Base-by-base conservation (phyloP, 2,888 invertebrate species). In the Aproaerema taeniolella region DNA sequence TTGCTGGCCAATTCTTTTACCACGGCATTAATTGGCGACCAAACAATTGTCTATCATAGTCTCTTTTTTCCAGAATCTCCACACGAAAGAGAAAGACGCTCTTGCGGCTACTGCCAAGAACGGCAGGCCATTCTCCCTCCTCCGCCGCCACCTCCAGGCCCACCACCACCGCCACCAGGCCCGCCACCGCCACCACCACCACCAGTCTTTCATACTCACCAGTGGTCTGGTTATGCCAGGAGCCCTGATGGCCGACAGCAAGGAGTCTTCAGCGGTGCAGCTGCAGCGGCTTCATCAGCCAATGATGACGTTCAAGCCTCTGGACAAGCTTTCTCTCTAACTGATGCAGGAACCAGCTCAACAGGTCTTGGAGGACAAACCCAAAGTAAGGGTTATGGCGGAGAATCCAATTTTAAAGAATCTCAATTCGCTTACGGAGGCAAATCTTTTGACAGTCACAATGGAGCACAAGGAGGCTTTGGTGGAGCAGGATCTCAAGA, bases 211-310 rank as follows among this genome's bases (percentile, higher is more conserved):
- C 67, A 49, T 15, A 59, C 75, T 0, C 61, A 67, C n/a, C 67
- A 80, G 31, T 78, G 77, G 77, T 69, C 66, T 13, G 79, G 78
- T 1, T 43, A 67, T 7, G 49, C 67, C 7, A 63, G 63, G 36
- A 56, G 51, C 12, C 20, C 52, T 17, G 56, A 61, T 31, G 75
- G 76, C 1, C 35, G 46, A 2, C 56, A 57, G 17, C 65, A 64
- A 26, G 71, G 75, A 35, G 64, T 78, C 1, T 77, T 69, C 38
- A 77, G 72, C 40, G 70, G 69, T 2, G 70, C 70, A 1, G 58
- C 64, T 1, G 69, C 67, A 3, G 55, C 64, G n/a, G 53, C 54
- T 1, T 69, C 67, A 3, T 55, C 64, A 10, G 53, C 54, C 1
- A 60, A 57, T 15, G 58, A 52, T 17, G 56, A 48, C 2, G 38